Conservation (phyloP, 2,113 vertebrate species). For the Trochalopteron elliotii region DNA sequence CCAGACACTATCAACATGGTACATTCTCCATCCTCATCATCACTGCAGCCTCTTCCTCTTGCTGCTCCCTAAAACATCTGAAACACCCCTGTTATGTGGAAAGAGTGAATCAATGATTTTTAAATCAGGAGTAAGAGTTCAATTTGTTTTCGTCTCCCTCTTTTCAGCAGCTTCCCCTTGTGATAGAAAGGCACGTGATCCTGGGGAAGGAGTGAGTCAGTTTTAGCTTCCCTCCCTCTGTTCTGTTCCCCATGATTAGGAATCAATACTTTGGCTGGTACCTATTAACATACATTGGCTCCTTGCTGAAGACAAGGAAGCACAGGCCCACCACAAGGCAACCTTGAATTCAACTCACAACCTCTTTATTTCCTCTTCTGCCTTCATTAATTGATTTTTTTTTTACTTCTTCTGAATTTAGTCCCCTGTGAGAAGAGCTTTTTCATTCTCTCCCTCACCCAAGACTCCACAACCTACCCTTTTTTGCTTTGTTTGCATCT, state of each 20-base stretch:
- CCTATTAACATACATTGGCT: neutral
- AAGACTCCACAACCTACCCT: neutral
- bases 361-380: neutral
- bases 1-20: neutral
- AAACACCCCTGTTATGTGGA: neutral
- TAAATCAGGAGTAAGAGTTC: fast-evolving
- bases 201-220: neutral
- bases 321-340: neutral
- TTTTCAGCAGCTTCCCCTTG: neutral
- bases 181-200: neutral
- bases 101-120: neutral
- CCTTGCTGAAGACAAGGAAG: neutral
- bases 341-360: neutral
- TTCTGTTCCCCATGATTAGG: neutral
- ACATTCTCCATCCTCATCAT: neutral
- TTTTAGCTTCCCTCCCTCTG: neutral
- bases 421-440: neutral
- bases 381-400: neutral
- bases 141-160: neutral
- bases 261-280: neutral
- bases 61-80: neutral
- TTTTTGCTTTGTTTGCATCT: neutral
- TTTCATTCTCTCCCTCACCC: neutral
- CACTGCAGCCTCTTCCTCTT: neutral
- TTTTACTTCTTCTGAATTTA: neutral